Percentiles rank a stretch among this genome's conserved stretches.
phyloP scores from a whole-genome alignment of 1,140 invertebrate species.

The Fragariocoptes setiger region DNA sequence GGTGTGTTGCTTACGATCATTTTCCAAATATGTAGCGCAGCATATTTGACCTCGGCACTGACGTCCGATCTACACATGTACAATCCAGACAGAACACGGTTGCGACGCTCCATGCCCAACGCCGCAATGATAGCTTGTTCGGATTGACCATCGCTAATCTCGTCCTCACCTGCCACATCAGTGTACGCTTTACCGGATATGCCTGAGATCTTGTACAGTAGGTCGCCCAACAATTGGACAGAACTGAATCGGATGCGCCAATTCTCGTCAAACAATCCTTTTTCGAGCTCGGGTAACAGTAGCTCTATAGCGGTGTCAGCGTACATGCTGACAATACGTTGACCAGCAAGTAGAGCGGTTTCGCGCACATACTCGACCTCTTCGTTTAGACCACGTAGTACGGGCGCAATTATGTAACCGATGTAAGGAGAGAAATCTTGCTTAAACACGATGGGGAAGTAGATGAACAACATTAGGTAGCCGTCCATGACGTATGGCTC shows the following conservation, averaged over 20 bases:
- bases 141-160: conserved; percentile 89
- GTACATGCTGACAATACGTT: conserved; percentile 80
- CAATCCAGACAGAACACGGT: conserved; percentile 67
- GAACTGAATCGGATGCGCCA: conserved; percentile 91
- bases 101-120: conserved; percentile 54
- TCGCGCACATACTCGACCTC: conserved; percentile 96
- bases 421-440: conserved; percentile 83
- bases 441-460: conserved; percentile 84
- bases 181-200: conserved; percentile 97
- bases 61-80: conserved; percentile 95
- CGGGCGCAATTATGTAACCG: conserved; percentile 84
- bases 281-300: conserved; percentile 69
- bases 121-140: conserved; percentile 56
- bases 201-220: conserved; percentile 71
- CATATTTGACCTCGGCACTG: conserved; percentile 77
- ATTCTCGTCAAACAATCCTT: conserved; percentile 76
- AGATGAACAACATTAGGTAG: conserved; percentile 99
- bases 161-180: conserved; percentile 84
- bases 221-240: conserved; percentile 76
- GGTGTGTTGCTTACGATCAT: conserved; percentile 78
- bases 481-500: conserved; percentile 93
- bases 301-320: conserved; percentile 78
- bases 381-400: conserved; percentile 72
- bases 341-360: conserved; percentile 77
- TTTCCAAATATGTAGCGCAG: conserved; percentile 91